Evolutionary conservation across 2,888 invertebrate species (phyloP), one percentile per base, ranked within the genome.

Genomic region (Epistrophe grossulariae): DNA sequence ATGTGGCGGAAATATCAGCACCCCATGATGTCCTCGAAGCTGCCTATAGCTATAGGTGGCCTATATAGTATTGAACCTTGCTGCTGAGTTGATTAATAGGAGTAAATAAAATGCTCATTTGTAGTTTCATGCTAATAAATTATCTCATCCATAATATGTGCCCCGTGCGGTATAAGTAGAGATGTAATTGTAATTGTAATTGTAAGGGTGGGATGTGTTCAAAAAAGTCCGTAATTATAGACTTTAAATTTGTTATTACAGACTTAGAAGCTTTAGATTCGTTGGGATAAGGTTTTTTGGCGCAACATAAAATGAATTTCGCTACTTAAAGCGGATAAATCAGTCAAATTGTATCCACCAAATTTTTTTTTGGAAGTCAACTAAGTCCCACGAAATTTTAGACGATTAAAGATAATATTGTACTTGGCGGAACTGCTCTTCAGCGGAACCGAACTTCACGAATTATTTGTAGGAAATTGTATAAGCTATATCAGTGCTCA

Each of bases 61-160:
- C n/a, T 31, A 31, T 9, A n/a, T 62, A 9, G 24, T 62, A 62
- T 62, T 43, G 40, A 62, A 43, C 35, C 35, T 24, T 62, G 43
- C 31, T 43, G 10, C 10, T 11, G 11, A 55, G 73, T 79, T 85
- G 82, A 85, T 82, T 85, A 82, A 85, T 85, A 74, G 78, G 50
- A 57, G 57, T 31, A 59, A 74, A 85, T 85, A 79, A 81, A 85
- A 81, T 64, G 78, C 17, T 50, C 64, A 78, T 83, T 83, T 79
- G 83, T 83, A 73, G 82, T 82, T 79, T 74, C 48, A 70, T 64
- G 74, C 73, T 70, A 81, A 81, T 81, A 73, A 78, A 81, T 82
- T 73, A 70, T 28, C 28, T 77, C 72, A 71, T 72, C 9, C 15
- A 72, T 40, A 80, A 72, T 68, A 68, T 55, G 62, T 38, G 11